Base-by-base conservation (phyloP, 1,140 invertebrate species). In the Portunus trituberculatus region DNA sequence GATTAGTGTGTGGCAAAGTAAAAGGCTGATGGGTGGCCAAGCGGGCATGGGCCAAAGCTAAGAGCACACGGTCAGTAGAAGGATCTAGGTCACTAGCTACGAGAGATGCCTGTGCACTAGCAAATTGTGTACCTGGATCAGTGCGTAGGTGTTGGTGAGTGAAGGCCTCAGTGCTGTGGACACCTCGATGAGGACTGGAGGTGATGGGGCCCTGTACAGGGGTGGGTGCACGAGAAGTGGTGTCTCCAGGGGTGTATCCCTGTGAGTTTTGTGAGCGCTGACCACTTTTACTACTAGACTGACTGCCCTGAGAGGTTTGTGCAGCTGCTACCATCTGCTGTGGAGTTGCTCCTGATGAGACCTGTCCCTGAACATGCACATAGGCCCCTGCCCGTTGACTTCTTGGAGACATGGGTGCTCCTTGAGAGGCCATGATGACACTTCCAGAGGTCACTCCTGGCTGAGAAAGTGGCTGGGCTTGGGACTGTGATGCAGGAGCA, bases 301-400 rank as follows among this genome's bases (percentile, higher is more conserved):
- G 92, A 52, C 67, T 95, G 93, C 92, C 89, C 92, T 94, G 93
- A 59, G 87, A 84, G 29, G 93, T 46, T 90, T 95, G 95, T 29
- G 46, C 76, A 31, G 92, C 16, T 32, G 93, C n/a, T 45, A 83
- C 83, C 25, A 83, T 91, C 82, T 94, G 94, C 39, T 93, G 92
- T 32, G 95, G 48, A 86, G 93, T 59, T 94, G 94, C 88, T 31
- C 87, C 84, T 28, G 90, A 59, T 89, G 89, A 46, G 82, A 59
- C 76, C 76, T 95, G 96, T 31, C 92, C 93, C 84, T 96, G 96
- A n/a, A 96, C 94, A 59, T 96, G 96, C 48, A 96, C 95, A 59
- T 96, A 96, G 12, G 95, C 96, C 20, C 96, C 96, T 89, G 96
- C 92, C 6, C 96, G 93, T 52, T 96, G 96, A 95, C 95, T 96